phyloP scores from a whole-genome alignment of 2,888 invertebrate species.

The Hirtodrosophila histrioides region DNA sequence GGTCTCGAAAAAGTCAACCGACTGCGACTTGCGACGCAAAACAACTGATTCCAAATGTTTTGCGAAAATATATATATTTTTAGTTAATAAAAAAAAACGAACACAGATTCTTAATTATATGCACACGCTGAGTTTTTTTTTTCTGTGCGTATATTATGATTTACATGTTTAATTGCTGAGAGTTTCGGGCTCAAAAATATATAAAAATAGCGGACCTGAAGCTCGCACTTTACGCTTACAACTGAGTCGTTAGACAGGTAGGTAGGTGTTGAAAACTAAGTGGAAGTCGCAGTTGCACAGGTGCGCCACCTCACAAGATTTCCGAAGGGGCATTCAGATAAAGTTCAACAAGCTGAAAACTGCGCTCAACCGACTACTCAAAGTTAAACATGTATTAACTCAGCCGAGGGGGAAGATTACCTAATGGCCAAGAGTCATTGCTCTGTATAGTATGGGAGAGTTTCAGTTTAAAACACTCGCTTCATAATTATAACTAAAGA shows the following conservation, averaged over 20 bases:
- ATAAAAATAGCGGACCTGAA: conserved; percentile 24
- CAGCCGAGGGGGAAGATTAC: conserved; percentile 13
- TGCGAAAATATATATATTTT: conserved; percentile 40
- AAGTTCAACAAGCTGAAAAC: conserved; percentile 39
- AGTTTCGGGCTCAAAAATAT: conserved; percentile 24
- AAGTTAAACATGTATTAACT: conserved; percentile 41
- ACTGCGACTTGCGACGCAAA: conserved; percentile 48
- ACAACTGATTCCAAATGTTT: conserved; percentile 63
- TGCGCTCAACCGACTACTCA: conserved; percentile 28
- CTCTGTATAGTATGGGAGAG: background rate
- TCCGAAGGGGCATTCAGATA: conserved; percentile 37
- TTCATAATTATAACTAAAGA: no score
- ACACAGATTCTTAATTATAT: conserved; percentile 50
- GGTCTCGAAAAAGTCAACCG: conserved; percentile 51
- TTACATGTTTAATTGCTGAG: conserved; percentile 42
- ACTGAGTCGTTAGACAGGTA: conserved; percentile 44
- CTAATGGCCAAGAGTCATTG: conserved; percentile 8
- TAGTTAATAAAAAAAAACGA: conserved; percentile 21
- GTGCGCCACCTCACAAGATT: conserved; percentile 39
- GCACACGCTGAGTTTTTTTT: conserved; percentile 41
- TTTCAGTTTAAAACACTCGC: no score
- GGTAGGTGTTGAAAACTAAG: conserved; percentile 27
- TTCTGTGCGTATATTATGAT: conserved; percentile 37
- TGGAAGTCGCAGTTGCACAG: conserved; percentile 47
- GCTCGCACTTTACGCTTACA: conserved; percentile 42